A percentile compares a stretch with the other conserved stretches of the same genome.
These are phyloP conservation scores for Brachionus rubens DNA, from an alignment of 1,140 invertebrate genomes.

Conservation along the genomic window DNA sequence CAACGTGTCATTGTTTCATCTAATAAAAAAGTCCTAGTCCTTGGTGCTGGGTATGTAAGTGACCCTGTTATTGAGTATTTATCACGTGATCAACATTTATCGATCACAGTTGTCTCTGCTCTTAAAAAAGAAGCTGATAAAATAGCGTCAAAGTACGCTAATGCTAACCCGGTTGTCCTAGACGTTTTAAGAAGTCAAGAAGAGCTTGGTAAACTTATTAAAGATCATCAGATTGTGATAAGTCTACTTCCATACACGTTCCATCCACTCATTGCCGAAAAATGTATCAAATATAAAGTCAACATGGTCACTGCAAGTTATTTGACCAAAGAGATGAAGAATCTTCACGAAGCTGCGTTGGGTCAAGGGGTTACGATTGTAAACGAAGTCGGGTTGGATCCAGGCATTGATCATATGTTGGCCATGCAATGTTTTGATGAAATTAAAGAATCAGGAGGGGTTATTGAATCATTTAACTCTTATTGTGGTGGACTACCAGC, in stretches of 20 bases:
- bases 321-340: slow-evolving; percentile 75
- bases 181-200: slow-evolving; percentile 73
- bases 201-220: slow-evolving; percentile 70
- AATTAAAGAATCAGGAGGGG: slow-evolving; percentile 70
- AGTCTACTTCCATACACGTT: slow-evolving; percentile 84
- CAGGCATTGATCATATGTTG: slow-evolving; percentile 93
- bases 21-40: slow-evolving; percentile 70
- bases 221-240: slow-evolving; percentile 74
- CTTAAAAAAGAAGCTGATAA: slow-evolving; percentile 42
- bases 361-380: slow-evolving; percentile 82
- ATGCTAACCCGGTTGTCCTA: slow-evolving; percentile 76
- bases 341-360: slow-evolving; percentile 75
- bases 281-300: slow-evolving; percentile 77
- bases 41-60: slow-evolving; percentile 92
- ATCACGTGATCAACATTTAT: slow-evolving; percentile 71
- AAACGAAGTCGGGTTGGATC: slow-evolving; percentile 94
- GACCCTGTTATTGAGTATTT: slow-evolving; percentile 89
- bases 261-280: slow-evolving; percentile 76
- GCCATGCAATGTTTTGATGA: slow-evolving; percentile 96
- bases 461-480: slow-evolving; percentile 69
- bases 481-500: slow-evolving; percentile 94
- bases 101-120: slow-evolving; percentile 69
- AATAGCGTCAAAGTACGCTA: slow-evolving; percentile 65
- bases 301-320: slow-evolving; percentile 97
- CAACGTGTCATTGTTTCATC: slow-evolving; percentile 27